Evolutionary conservation across 2,113 vertebrate genomes (phyloP).

Genomic region (Sula dactylatra): DNA sequence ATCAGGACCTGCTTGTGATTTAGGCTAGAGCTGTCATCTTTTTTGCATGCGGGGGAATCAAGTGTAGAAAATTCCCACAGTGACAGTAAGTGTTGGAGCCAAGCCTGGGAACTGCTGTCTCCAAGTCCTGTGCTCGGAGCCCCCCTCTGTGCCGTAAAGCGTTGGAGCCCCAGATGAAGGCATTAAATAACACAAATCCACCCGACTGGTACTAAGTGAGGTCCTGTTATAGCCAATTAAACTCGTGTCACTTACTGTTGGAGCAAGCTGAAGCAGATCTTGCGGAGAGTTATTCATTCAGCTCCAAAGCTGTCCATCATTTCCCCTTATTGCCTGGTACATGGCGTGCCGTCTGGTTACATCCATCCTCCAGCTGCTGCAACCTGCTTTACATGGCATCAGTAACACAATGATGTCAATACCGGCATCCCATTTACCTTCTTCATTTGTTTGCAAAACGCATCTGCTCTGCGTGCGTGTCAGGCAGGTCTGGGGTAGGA

Average conservation of each 20-base stretch:
- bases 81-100: not conserved
- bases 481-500: not conserved
- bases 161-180: not conserved
- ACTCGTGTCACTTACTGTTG: not conserved
- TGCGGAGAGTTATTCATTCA: not conserved
- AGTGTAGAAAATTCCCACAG: not conserved
- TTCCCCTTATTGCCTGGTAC: not conserved
- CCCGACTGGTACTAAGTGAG: not conserved
- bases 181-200: not conserved
- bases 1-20: not conserved
- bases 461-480: not conserved
- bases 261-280: constrained; percentile 6
- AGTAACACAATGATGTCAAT: fast-evolving
- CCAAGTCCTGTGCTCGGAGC: not conserved
- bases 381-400: not conserved
- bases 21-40: not conserved
- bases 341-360: not conserved
- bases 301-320: not conserved
- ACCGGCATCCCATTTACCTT: not conserved
- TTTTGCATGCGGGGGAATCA: fast-evolving
- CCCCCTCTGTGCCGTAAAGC: not conserved
- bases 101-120: not conserved
- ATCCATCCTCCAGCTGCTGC: constrained; percentile 8
- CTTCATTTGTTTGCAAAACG: not conserved
- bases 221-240: not conserved